Conservation (phyloP, 2,113 vertebrate species). For the Chaenocephalus aceratus region DNA sequence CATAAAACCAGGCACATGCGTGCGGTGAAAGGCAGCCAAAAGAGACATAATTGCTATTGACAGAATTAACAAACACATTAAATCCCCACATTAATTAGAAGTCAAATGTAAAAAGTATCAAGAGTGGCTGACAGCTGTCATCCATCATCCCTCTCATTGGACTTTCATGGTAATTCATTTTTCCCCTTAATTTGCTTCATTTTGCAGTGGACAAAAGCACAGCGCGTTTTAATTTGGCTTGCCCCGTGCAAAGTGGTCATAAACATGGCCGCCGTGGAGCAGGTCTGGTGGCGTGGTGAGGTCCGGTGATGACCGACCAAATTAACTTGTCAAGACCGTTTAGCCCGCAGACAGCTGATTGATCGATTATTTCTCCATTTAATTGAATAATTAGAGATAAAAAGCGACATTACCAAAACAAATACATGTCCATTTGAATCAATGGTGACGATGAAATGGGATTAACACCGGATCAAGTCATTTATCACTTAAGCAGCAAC, state of each 20-base stretch:
- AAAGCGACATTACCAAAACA: slow-evolving; percentile 51
- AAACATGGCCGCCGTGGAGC: slow-evolving; percentile 18
- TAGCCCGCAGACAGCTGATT: slow-evolving; percentile 53
- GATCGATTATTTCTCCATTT: slow-evolving; percentile 61
- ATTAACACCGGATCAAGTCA: slow-evolving; percentile 24
- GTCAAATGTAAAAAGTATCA: slow-evolving; percentile 81
- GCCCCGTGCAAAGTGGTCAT: slow-evolving; percentile 46
- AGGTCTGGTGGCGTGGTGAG: slow-evolving; percentile 44
- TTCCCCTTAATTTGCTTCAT: slow-evolving; percentile 72
- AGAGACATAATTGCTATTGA: slow-evolving; percentile 85
- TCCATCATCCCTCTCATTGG: slow-evolving; percentile 82
- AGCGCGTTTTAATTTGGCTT: slow-evolving; percentile 65
- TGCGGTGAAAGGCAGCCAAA: slow-evolving; percentile 69
- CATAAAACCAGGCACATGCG: slow-evolving; percentile 71
- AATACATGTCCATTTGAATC: slow-evolving; percentile 53
- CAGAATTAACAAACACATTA: slow-evolving; percentile 86
- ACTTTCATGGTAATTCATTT: slow-evolving; percentile 76
- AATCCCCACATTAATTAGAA: slow-evolving; percentile 84
- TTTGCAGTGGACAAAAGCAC: slow-evolving; percentile 65
- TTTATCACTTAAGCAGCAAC: background rate
- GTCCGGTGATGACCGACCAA: slow-evolving; percentile 61
- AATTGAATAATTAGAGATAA: slow-evolving; percentile 51
- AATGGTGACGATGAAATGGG: slow-evolving; percentile 24
- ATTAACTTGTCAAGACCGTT: slow-evolving; percentile 61
- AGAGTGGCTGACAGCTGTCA: slow-evolving; percentile 74